A percentile compares a stretch with the other conserved stretches of the same genome.
These are phyloP conservation scores for Hirudo medicinalis DNA, from an alignment of 1,140 invertebrate species.

Conservation along the genomic window DNA sequence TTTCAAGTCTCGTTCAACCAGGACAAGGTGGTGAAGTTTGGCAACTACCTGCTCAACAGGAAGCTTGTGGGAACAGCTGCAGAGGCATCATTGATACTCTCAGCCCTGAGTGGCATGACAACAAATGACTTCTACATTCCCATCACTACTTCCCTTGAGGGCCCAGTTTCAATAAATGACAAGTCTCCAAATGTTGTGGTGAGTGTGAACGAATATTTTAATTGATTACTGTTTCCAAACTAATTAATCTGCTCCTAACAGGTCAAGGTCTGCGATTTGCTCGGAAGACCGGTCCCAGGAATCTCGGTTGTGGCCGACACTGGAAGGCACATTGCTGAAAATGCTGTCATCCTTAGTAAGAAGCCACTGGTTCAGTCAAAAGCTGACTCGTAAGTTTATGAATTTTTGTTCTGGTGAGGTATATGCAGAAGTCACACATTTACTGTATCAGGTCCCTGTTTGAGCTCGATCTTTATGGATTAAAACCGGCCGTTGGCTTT, in stretches of 20 bases:
- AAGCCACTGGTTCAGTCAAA: conserved; percentile 46
- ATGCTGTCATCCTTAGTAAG: conserved; percentile 60
- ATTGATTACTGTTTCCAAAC: too few relatives aligned
- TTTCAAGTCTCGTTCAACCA: conserved; percentile 29
- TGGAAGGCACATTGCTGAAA: conserved; percentile 57
- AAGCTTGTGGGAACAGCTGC: conserved; percentile 71
- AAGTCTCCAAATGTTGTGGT: conserved; percentile 55
- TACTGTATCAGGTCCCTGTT: conserved; percentile 53
- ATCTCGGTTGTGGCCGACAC: conserved; percentile 60
- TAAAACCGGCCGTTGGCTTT: conserved; percentile 64
- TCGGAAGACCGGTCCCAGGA: conserved; percentile 60
- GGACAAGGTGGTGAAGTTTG: conserved; percentile 74
- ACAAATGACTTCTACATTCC: conserved; percentile 47
- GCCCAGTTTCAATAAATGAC: conserved; percentile 55
- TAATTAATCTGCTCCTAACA: conserved; percentile 21
- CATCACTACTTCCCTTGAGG: conserved; percentile 62
- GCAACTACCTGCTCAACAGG: conserved; percentile 77
- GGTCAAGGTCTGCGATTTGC: conserved; percentile 65
- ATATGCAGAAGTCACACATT: conserved; percentile 1
- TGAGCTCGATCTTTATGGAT: conserved; percentile 62
- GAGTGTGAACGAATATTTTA: conserved; percentile 12
- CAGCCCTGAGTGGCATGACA: conserved; percentile 47
- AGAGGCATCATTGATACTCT: conserved; percentile 63
- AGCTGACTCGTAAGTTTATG: conserved; percentile 48
- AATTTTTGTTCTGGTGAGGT: too few relatives aligned